phyloP scores from a whole-genome alignment of 2,888 invertebrate species.

The Anaspis maculata region DNA sequence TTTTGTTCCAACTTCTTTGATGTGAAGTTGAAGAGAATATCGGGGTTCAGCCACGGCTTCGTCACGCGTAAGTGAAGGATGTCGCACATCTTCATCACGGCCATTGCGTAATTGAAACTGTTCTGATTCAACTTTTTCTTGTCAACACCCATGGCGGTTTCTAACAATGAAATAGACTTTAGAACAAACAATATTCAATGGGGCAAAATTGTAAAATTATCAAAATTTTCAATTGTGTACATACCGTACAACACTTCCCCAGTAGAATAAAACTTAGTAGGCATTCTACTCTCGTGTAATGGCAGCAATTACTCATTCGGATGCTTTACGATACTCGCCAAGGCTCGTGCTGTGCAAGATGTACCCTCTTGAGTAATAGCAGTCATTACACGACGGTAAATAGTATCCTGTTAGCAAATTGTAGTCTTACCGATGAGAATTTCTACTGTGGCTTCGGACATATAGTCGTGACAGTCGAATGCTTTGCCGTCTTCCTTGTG shows the following conservation, averaged over 20 bases:
- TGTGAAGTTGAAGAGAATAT: constrained; percentile 68
- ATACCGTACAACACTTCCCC: too few relatives aligned
- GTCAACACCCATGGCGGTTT: constrained; percentile 84
- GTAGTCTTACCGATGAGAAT: too few relatives aligned
- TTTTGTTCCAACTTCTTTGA: constrained; percentile 66
- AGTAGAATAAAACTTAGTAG: too few relatives aligned
- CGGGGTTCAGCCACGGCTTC: constrained; percentile 68
- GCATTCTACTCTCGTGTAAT: too few relatives aligned
- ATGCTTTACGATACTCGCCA: too few relatives aligned
- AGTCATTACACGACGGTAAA: too few relatives aligned
- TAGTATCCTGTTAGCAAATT: too few relatives aligned
- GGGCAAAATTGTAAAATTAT: too few relatives aligned
- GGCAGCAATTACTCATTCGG: too few relatives aligned
- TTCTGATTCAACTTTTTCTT: constrained; percentile 73
- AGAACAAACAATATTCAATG: constrained; percentile 16
- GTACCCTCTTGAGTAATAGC: too few relatives aligned
- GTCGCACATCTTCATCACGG: constrained; percentile 85
- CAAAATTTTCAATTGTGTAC: too few relatives aligned
- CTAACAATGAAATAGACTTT: constrained; percentile 37
- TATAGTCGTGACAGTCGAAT: constrained; percentile 75
- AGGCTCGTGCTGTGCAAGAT: too few relatives aligned
- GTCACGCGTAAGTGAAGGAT: constrained; percentile 75
- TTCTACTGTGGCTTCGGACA: constrained; percentile 78
- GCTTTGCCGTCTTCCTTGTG: constrained; percentile 57
- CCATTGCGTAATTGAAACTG: constrained; percentile 77